Base-by-base conservation (phyloP, 2,113 vertebrate species). In the Australoheros scitulus region DNA sequence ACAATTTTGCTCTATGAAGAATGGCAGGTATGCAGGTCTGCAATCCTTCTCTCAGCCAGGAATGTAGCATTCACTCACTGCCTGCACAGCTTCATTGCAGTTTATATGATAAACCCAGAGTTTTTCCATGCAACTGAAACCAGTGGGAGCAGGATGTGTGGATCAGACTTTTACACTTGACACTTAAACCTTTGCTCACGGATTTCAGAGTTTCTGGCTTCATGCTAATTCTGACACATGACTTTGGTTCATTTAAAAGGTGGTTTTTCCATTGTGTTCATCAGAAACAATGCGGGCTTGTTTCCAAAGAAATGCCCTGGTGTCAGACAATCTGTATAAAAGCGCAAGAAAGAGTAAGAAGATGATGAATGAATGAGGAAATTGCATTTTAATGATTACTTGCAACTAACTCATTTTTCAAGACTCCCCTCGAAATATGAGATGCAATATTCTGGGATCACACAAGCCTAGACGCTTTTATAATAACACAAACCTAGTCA, bases 1-100 rank as follows among this genome's bases (percentile, higher is more conserved):
- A 52, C 85, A 88, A 61, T 61, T 74, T 75, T 74, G 79, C 61
- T 72, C 20, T 75, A 50, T 2, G 1, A 87, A 59, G 87, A 88
- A 94, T 88, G 89, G 56, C 59, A 88, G 84, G 87, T 83, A 94
- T 93, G 90, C 87, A 88, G 82, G 80, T 89, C 85, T 89, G 89
- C 57, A 8, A 68, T 82, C 58, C 85, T 8, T 90, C 88, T 50
- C 41, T 32, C 34, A 84, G 76, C 41, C 79, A 77, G 86, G 91
- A 94, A 94, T 89, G 87, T 15, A 26, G 22, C 59, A 24, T 79
- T 88, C 83, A 88, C 84, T 72, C 24, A 32, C 18, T 74, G 59
- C 41, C 24, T 80, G 72, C 91, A 79, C 57, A 80, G 79, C 87
- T 75, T 86, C 81, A 60, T 11, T 5, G 6, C 6, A 17, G 68